Percentiles rank a stretch among this genome's conserved stretches.
Evolutionary conservation across 2,797 vertebrate genomes (phyloP).

Genomic region (Carapus acus): DNA sequence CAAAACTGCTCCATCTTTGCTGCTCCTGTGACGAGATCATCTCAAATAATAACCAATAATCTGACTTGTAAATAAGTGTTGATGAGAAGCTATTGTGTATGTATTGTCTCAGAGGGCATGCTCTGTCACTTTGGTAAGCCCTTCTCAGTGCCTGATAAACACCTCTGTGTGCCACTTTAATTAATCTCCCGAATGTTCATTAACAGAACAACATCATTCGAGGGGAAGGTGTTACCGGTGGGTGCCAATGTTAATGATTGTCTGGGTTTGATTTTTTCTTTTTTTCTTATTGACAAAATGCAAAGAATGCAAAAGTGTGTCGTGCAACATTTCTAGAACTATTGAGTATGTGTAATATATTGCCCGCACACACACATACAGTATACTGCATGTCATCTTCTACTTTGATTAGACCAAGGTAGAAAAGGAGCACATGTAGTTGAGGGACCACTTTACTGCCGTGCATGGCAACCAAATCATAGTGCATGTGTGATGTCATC

Average conservation of each 20-base stretch:
- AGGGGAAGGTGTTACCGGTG: slow-evolving; percentile 22
- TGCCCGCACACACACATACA: no score
- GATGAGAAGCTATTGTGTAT: slow-evolving; percentile 44
- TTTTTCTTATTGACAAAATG: slow-evolving; percentile 42
- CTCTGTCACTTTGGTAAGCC: slow-evolving; percentile 37
- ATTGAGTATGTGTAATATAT: no score
- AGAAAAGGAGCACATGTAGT: slow-evolving; percentile 15
- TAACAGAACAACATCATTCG: slow-evolving; percentile 42
- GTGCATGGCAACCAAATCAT: slow-evolving; percentile 14
- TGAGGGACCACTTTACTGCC: slow-evolving; percentile 22
- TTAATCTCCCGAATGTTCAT: slow-evolving; percentile 58
- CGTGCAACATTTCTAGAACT: slow-evolving; percentile 35
- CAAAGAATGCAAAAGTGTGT: slow-evolving; percentile 52
- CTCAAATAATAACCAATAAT: slow-evolving; percentile 34
- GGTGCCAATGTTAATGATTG: slow-evolving; percentile 26
- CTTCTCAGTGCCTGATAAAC: slow-evolving; percentile 49
- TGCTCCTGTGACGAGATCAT: no score
- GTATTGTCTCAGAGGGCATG: slow-evolving; percentile 31
- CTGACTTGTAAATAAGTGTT: slow-evolving; percentile 46
- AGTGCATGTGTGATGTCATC: slow-evolving; percentile 16
- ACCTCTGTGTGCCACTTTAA: slow-evolving; percentile 53
- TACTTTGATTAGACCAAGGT: not conserved
- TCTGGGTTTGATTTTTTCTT: slow-evolving; percentile 32
- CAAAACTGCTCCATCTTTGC: no score
- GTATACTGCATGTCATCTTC: slow-evolving; percentile 15